Conservation (phyloP, 2,797 vertebrate species). For the Enteromius argenteus region DNA sequence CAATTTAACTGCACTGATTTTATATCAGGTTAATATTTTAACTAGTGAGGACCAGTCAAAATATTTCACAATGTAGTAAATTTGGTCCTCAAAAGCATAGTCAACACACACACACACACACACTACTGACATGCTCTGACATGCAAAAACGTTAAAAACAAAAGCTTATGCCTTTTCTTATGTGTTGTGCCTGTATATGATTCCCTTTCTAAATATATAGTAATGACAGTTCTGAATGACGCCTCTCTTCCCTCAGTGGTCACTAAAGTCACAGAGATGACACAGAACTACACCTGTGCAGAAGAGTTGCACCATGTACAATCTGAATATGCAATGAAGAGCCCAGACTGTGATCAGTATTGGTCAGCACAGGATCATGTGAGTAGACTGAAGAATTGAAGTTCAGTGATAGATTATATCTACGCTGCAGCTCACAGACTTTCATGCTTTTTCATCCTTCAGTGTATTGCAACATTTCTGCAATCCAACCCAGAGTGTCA, state of each 20-base stretch:
- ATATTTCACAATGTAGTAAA: background rate
- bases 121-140: background rate
- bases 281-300: background rate
- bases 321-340: fast-evolving
- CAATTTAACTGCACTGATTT: background rate
- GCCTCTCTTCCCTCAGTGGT: constrained; percentile 6
- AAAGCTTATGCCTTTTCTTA: background rate
- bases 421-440: background rate
- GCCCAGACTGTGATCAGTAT: background rate
- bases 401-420: background rate
- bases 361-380: constrained; percentile 52
- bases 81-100: background rate
- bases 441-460: background rate
- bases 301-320: background rate
- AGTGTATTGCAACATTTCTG: constrained; percentile 52
- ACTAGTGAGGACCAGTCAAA: background rate
- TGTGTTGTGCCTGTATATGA: background rate
- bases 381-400: constrained; percentile 26
- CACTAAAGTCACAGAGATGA: constrained; percentile 26
- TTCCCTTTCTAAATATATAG: background rate
- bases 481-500: fast-evolving
- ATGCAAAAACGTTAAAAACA: background rate
- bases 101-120: background rate
- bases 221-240: background rate
- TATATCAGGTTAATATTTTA: too few species aligned